Evolutionary conservation across 2,888 invertebrate genomes (phyloP), one percentile per base, ranked within the genome.

Genomic region (Sarcophaga caerulescens): DNA sequence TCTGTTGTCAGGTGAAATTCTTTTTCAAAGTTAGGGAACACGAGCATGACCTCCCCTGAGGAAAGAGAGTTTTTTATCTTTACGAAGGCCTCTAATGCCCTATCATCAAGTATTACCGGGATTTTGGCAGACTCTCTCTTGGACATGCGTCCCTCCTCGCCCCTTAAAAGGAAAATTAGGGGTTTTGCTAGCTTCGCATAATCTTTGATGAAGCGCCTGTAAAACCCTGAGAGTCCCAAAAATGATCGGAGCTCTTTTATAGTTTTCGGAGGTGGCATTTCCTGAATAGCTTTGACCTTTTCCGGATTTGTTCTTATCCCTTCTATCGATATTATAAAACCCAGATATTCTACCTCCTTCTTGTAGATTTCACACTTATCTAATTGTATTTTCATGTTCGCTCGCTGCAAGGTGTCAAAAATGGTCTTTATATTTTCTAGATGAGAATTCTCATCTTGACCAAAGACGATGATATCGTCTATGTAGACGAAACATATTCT

Each of bases 1-100:
- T 88, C 78, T 0, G 87, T 88, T n/a, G 87, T 85, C 11, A 88
- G 25, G 0, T 85, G 66, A 6, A 85, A 88, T 12, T 23, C 44
- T 65, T 88, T 78, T 23, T 77, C 57, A 52, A 76, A 88, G 52
- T 87, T 63, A 10, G 85, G 86, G n/a, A 82, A 70, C 14, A 70
- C 70, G 52, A 87, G 74, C 21, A 85, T 21, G 5, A 79, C 35
- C 14, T 87, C 84, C 10, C 74, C 69, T 68, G 79, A 75, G 25
- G 62, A 70, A 14, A 87, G n/a, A 19, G 81, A 74, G 57, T 75
- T 81, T 68, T 84, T 87, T 77, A 87, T 4, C 65, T 80, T 78
- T 12, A 66, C 4, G 57, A 82, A 87, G 4, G 81, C 70, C 10
- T 76, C 81, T 21, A 79, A 2, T 8, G 70, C 79, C 4, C 69